phyloP scores from a whole-genome alignment of 2,888 invertebrate genomes.

The Drosophila pseudotakahashii region DNA sequence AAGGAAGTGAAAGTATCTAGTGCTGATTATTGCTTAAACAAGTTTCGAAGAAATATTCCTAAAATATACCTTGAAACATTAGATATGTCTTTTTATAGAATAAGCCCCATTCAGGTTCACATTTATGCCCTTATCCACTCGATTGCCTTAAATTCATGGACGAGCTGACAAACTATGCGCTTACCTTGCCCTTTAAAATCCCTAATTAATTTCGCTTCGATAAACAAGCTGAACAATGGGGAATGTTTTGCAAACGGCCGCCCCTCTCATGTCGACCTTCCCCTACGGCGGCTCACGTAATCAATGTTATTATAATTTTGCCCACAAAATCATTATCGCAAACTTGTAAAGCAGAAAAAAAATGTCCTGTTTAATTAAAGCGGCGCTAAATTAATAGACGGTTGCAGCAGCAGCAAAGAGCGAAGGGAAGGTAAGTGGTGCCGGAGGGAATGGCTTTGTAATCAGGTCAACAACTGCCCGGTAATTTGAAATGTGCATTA shows the following conservation, averaged over 20 bases:
- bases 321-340: conserved; percentile 47
- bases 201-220: conserved; percentile 40
- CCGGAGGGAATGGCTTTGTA: conserved; percentile 37
- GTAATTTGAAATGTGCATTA: conserved; percentile 56
- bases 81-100: not conserved
- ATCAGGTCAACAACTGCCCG: conserved; percentile 58
- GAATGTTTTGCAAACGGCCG: conserved; percentile 4
- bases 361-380: conserved; percentile 55
- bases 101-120: no score
- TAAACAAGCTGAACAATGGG: conserved; percentile 12
- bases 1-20: no score
- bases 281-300: conserved; percentile 26
- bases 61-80: not conserved
- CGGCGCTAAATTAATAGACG: conserved; percentile 49
- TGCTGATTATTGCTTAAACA: no score
- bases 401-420: conserved; percentile 26
- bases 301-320: conserved; percentile 51
- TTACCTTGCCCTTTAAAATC: conserved; percentile 44
- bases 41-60: not conserved
- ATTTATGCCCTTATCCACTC: not conserved
- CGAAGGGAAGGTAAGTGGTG: conserved; percentile 3
- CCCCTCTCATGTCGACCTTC: not conserved
- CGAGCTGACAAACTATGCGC: conserved; percentile 33
- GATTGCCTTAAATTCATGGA: conserved; percentile 11
- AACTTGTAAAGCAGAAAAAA: conserved; percentile 26